Evolutionary conservation across 2,797 vertebrate species (phyloP).

Genomic region (Tangara arthus): DNA sequence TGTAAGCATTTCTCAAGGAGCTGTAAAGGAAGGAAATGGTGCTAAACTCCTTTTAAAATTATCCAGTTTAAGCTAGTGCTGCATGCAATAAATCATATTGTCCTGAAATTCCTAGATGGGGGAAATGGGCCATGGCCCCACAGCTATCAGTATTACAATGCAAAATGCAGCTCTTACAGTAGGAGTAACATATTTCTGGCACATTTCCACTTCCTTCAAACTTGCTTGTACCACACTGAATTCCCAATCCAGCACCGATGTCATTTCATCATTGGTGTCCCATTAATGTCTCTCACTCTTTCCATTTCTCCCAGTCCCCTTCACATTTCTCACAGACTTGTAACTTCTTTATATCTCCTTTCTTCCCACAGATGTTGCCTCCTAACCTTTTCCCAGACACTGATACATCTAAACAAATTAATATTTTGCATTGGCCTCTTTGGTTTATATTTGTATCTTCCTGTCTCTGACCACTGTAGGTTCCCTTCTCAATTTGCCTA

Average conservation of each 20-base stretch:
- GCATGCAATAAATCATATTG: neutral
- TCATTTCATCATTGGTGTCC: neutral
- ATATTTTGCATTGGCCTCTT: neutral
- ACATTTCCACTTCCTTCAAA: neutral
- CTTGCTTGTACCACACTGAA: neutral
- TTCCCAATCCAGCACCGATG: neutral
- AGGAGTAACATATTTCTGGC: neutral
- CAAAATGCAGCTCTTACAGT: neutral
- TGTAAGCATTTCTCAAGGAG: conserved; percentile 12
- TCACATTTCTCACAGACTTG: neutral
- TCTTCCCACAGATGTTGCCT: neutral
- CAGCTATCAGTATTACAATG: neutral
- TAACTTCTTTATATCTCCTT: neutral
- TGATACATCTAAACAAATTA: neutral
- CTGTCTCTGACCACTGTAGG: neutral
- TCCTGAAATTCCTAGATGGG: neutral
- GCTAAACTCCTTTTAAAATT: conserved; percentile 43
- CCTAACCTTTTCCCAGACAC: neutral
- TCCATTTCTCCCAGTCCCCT: neutral
- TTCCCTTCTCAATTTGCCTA: neutral
- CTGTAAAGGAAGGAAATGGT: conserved; percentile 18
- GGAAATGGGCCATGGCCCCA: neutral
- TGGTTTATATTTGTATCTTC: neutral
- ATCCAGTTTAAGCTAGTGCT: neutral
- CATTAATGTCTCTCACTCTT: neutral